These are phyloP conservation scores for Benthosema pterotum DNA, from an alignment of 2,797 vertebrate genomes.

Conservation along the genomic window DNA sequence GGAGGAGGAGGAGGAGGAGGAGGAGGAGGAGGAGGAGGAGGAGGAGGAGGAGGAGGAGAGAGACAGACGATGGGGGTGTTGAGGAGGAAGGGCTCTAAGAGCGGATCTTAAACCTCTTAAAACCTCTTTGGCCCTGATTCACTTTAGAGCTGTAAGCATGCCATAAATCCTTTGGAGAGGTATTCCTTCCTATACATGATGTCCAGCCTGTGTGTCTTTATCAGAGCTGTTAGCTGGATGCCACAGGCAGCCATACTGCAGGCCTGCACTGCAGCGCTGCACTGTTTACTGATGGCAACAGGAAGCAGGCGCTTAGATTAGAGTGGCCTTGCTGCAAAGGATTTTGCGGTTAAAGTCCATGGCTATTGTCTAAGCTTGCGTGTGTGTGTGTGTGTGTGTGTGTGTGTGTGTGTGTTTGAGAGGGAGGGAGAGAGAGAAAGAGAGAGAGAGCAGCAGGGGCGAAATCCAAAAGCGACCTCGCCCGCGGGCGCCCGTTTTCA, in stretches of 20 bases:
- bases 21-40: constrained; percentile 4
- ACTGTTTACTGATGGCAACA: constrained; percentile 75
- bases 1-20: not conserved
- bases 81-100: not conserved
- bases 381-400: not conserved
- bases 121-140: constrained; percentile 59
- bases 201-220: constrained; percentile 46
- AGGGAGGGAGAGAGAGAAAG: no score
- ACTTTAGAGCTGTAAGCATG: constrained; percentile 55
- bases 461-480: no score
- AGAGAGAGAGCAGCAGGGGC: no score
- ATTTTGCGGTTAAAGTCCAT: constrained; percentile 67
- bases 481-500: no score
- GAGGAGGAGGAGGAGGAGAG: not conserved
- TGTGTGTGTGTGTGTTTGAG: no score
- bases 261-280: constrained; percentile 54
- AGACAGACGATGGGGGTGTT: not conserved
- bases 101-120: not conserved
- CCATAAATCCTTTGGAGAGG: constrained; percentile 53
- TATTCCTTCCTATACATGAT: constrained; percentile 21
- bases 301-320: constrained; percentile 70
- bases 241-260: no score
- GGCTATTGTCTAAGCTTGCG: constrained; percentile 21
- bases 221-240: constrained; percentile 62
- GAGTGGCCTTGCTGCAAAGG: constrained; percentile 50